Conservation (phyloP, 2,888 invertebrate genomes). For the Dromius quadrimaculatus region DNA sequence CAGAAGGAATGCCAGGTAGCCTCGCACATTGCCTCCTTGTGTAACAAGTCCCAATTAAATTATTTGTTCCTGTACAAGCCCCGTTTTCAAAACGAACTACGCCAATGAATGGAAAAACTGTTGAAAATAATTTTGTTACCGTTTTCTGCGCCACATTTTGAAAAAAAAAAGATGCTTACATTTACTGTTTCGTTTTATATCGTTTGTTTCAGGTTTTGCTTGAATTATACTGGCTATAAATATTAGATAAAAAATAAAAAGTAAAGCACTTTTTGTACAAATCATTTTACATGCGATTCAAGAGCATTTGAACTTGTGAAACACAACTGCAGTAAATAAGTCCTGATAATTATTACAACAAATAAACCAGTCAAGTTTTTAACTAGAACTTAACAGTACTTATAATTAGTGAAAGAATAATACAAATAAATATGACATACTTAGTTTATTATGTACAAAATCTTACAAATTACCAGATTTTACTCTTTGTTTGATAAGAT, state of each 20-base stretch:
- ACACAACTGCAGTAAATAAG: neutral
- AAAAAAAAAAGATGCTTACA: constrained; percentile 9
- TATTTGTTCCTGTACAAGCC: constrained; percentile 75
- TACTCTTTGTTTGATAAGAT: constrained; percentile 57
- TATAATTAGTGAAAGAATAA: constrained; percentile 1
- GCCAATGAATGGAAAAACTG: constrained; percentile 60
- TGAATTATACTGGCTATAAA: neutral
- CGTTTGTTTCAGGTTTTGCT: neutral
- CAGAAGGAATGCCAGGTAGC: constrained; percentile 79
- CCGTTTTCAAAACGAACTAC: constrained; percentile 83
- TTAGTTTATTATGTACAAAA: constrained; percentile 1
- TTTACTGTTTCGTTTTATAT: constrained; percentile 1
- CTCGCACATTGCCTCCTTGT: constrained; percentile 81
- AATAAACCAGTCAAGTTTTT: neutral
- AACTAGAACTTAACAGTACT: constrained; percentile 18
- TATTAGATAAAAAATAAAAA: neutral
- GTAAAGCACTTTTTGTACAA: neutral
- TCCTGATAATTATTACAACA: neutral
- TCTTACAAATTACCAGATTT: constrained; percentile 30
- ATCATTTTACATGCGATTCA: neutral
- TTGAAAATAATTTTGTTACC: too few relatives aligned
- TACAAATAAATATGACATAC: neutral
- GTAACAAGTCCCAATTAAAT: constrained; percentile 81
- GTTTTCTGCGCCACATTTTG: neutral
- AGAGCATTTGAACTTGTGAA: neutral